Evolutionary conservation across 2,888 invertebrate genomes (phyloP).

Genomic region (Unio delphinus): DNA sequence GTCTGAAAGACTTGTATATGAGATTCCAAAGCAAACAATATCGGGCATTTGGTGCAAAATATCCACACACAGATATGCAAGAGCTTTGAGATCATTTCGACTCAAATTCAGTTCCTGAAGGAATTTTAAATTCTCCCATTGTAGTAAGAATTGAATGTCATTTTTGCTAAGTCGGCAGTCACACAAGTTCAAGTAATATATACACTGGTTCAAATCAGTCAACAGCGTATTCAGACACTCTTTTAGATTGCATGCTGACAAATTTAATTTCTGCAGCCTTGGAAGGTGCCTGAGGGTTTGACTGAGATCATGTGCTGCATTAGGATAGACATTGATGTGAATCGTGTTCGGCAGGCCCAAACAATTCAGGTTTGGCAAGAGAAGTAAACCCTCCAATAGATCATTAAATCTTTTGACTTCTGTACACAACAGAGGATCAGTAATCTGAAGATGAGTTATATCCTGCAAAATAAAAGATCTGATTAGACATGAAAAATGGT

Average conservation of each 20-base stretch:
- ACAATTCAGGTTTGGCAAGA: slow-evolving; percentile 46
- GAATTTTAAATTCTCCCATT: slow-evolving; percentile 41
- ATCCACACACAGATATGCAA: slow-evolving; percentile 26
- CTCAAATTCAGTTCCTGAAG: slow-evolving; percentile 60
- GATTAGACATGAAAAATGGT: too few species aligned
- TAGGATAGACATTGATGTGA: slow-evolving; percentile 36
- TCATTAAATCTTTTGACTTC: slow-evolving; percentile 33
- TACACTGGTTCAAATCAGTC: slow-evolving; percentile 21
- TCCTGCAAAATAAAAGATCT: slow-evolving; percentile 30
- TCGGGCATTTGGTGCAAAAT: slow-evolving; percentile 35
- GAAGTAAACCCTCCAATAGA: slow-evolving; percentile 45
- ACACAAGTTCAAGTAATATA: slow-evolving; percentile 54
- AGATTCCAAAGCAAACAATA: slow-evolving; percentile 52
- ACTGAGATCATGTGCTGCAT: slow-evolving; percentile 38
- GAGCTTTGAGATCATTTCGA: slow-evolving; percentile 52
- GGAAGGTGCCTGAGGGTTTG: slow-evolving; percentile 30
- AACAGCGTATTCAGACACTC: slow-evolving; percentile 43
- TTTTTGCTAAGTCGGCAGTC: slow-evolving; percentile 55
- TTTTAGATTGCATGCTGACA: slow-evolving; percentile 56
- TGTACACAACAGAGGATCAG: slow-evolving; percentile 47
- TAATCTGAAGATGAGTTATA: slow-evolving; percentile 60
- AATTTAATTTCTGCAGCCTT: slow-evolving; percentile 44
- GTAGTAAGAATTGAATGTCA: slow-evolving; percentile 49
- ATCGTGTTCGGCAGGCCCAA: slow-evolving; percentile 58
- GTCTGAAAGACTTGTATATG: slow-evolving; percentile 50